Evolutionary conservation across 1,140 invertebrate species (phyloP).

Genomic region (Drosophila gunungcola): DNA sequence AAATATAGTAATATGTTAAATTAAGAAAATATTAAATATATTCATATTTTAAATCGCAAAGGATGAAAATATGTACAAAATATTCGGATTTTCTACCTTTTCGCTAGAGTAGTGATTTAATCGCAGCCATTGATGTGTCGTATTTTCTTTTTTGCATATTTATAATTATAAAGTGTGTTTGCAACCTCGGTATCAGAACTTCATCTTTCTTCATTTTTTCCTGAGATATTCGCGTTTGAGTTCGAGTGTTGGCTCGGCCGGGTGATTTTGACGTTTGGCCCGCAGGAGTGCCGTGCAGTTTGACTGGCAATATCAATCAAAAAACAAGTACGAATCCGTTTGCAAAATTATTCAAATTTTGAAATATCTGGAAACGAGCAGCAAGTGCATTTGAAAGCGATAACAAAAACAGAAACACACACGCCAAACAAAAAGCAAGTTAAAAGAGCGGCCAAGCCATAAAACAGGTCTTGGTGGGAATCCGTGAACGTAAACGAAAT

Average conservation of each 20-base stretch:
- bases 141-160: too few species aligned
- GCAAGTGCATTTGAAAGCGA: conserved; percentile 59
- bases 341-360: conserved; percentile 56
- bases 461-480: conserved; percentile 66
- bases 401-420: conserved; percentile 31
- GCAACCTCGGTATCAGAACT: not conserved
- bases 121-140: too few species aligned
- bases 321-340: conserved; percentile 53
- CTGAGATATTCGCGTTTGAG: conserved; percentile 26
- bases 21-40: too few species aligned
- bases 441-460: conserved; percentile 12
- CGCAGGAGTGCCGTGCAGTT: conserved; percentile 52
- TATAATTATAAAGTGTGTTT: not conserved
- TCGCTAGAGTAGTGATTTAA: too few species aligned
- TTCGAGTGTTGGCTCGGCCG: conserved; percentile 30
- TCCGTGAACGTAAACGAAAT: conserved; percentile 46
- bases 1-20: too few species aligned
- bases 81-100: too few species aligned
- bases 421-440: not conserved
- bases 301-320: conserved; percentile 59
- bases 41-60: too few species aligned
- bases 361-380: conserved; percentile 35
- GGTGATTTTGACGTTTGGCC: conserved; percentile 29
- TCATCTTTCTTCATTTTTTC: not conserved
- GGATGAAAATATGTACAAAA: too few species aligned